Evolutionary conservation across 2,797 vertebrate species (phyloP).

Genomic region (Glyptemys insculpta): DNA sequence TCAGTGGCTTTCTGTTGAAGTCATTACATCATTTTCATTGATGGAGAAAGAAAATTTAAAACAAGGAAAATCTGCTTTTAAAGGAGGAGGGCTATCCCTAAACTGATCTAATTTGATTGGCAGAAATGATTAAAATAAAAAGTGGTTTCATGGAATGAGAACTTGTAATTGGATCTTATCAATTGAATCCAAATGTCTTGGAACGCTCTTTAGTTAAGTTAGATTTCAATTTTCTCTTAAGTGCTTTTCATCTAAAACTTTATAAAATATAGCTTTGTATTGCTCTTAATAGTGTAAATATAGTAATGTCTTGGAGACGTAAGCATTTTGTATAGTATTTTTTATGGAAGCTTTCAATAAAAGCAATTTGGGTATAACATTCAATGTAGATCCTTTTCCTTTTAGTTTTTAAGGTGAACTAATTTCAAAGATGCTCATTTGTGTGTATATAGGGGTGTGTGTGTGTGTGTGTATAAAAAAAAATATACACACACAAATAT

Average conservation of each 20-base stretch:
- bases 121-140: background rate
- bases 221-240: background rate
- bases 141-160: background rate
- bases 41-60: background rate
- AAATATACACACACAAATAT: too few species aligned
- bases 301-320: background rate
- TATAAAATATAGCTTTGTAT: background rate
- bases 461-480: background rate
- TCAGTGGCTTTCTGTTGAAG: constrained; percentile 50
- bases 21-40: constrained; percentile 44
- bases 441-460: too few species aligned
- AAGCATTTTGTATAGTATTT: background rate
- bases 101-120: background rate
- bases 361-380: background rate
- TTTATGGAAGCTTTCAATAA: background rate
- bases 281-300: background rate
- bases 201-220: background rate
- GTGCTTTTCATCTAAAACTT: background rate
- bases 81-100: background rate
- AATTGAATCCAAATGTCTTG: background rate
- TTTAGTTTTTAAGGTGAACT: constrained; percentile 1
- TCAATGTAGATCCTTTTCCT: background rate
- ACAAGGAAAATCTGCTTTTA: background rate
- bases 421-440: background rate
- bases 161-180: background rate